phyloP scores from a whole-genome alignment of 35 echinoderm and acorn worm species.

The Ophiothrix spiculata region DNA sequence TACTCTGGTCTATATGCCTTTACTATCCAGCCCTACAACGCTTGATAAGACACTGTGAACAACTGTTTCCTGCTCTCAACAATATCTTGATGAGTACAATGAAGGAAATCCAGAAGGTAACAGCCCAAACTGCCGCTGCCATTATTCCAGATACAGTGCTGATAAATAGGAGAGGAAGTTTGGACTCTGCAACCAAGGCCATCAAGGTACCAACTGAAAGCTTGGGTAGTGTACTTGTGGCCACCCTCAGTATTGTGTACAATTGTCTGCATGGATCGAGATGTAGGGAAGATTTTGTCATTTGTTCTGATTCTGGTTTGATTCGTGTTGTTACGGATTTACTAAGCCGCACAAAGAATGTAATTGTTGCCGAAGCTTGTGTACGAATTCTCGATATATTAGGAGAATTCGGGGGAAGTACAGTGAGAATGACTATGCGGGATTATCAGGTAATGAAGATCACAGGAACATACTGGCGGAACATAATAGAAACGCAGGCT shows the following conservation, averaged over 20 bases:
- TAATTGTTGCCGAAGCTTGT: constrained; percentile 66
- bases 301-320: constrained; percentile 57
- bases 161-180: constrained; percentile 22
- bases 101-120: constrained; percentile 41
- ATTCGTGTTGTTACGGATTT: constrained; percentile 53
- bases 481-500: constrained; percentile 51
- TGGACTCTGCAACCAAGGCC: constrained; percentile 21
- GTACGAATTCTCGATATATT: constrained; percentile 75
- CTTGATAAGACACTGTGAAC: constrained; percentile 37
- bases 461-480: constrained; percentile 70
- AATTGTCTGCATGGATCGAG: constrained; percentile 65
- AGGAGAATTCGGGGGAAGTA: constrained; percentile 64
- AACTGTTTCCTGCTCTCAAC: constrained; percentile 52
- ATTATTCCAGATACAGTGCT: not conserved
- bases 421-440: constrained; percentile 53
- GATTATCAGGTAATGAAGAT: constrained; percentile 88
- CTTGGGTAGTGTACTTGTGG: constrained; percentile 60
- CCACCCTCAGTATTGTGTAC: constrained; percentile 71
- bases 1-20: constrained; percentile 80
- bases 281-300: constrained; percentile 44
- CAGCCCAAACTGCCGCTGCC: constrained; percentile 54
- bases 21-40: constrained; percentile 73
- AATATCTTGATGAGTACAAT: constrained; percentile 63
- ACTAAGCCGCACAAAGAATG: constrained; percentile 62
- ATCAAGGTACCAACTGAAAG: constrained; percentile 44